These are phyloP conservation scores for Trematocara nigrifrons DNA, from an alignment of 2,113 vertebrate genomes.

Conservation along the genomic window DNA sequence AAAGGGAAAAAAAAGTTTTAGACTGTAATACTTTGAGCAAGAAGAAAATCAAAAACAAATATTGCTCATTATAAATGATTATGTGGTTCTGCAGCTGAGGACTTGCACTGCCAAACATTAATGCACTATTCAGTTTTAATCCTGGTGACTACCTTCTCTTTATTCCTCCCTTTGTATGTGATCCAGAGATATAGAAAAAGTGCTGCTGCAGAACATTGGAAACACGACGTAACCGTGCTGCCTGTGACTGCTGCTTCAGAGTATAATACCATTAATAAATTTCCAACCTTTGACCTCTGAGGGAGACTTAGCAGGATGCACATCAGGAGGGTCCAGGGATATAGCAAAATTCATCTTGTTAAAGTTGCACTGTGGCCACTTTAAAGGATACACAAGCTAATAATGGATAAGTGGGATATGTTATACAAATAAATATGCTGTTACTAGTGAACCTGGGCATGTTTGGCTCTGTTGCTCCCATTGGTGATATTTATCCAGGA, in stretches of 20 bases:
- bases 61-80: background rate
- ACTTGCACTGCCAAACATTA: constrained; percentile 1
- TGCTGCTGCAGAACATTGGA: background rate
- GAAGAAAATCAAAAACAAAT: constrained; percentile 5
- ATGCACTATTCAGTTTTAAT: background rate
- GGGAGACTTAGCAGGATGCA: background rate
- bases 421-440: constrained; percentile 50
- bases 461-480: constrained; percentile 50
- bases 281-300: constrained; percentile 38
- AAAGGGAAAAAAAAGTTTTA: background rate
- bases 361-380: constrained; percentile 10
- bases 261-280: background rate
- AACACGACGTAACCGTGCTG: background rate
- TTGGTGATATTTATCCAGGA: constrained; percentile 65
- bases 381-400: constrained; percentile 8
- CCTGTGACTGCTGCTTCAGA: background rate
- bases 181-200: background rate
- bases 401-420: constrained; percentile 40
- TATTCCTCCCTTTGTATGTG: background rate
- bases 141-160: background rate
- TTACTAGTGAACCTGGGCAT: constrained; percentile 48
- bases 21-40: background rate
- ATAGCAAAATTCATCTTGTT: constrained; percentile 13
- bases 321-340: background rate
- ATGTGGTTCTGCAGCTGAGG: constrained; percentile 5